These are phyloP conservation scores for Python bivittatus DNA, from an alignment of 2,113 vertebrate species.

Conservation along the genomic window DNA sequence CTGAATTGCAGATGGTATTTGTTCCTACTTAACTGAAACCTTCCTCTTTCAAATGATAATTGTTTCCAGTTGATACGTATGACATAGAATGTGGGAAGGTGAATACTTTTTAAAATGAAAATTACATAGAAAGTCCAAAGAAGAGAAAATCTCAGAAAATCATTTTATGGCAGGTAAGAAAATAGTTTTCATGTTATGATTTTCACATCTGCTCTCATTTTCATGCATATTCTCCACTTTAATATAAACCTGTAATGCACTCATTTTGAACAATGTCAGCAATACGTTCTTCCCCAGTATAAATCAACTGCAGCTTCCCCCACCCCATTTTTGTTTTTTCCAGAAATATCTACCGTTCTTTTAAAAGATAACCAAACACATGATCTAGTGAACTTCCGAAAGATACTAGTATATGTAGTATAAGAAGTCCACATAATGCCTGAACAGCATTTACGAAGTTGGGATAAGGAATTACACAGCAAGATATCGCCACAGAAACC, in stretches of 20 bases:
- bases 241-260: background rate
- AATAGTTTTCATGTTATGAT: background rate
- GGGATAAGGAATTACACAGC: no score
- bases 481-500: no score
- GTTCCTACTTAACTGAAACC: conserved; percentile 57
- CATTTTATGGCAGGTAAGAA: conserved; percentile 11
- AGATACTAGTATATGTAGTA: no score
- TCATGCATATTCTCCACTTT: background rate
- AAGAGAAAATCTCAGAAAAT: conserved; percentile 19
- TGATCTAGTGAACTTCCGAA: no score
- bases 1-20: conserved; percentile 58
- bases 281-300: no score
- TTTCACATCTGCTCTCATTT: background rate
- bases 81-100: conserved; percentile 34
- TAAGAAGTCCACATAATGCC: no score
- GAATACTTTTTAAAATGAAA: conserved; percentile 46
- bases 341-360: no score
- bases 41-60: conserved; percentile 65
- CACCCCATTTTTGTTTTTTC: no score
- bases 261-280: no score
- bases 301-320: no score
- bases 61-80: conserved; percentile 57
- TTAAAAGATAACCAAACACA: no score
- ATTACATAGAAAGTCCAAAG: conserved; percentile 18
- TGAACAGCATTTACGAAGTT: no score